Base-by-base conservation (phyloP, 2,888 invertebrate genomes). In the Brenthis hecate region DNA sequence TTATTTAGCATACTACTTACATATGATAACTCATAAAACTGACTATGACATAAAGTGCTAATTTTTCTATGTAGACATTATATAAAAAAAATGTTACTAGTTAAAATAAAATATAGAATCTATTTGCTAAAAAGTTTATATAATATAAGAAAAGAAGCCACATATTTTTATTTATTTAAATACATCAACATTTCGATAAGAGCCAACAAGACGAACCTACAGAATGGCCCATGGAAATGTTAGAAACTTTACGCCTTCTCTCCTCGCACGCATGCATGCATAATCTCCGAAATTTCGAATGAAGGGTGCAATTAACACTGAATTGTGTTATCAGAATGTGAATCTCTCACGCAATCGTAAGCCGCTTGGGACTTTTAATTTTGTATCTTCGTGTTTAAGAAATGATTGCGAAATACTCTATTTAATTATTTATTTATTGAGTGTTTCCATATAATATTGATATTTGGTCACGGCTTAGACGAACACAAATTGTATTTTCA, bases 301-400 rank as follows among this genome's bases (percentile, higher is more conserved):
- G 65, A 69, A 65, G 62, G 65, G 56, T 61, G 60, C 72, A 67
- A 69, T 73, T 73, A 73, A 73, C 66, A 69, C 70, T 54, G 70
- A 56, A 70, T 72, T 55, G 54, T 60, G 54, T 66, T 74, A 68
- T 70, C 73, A 69, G 68, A 67, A 72, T 62, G 67, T 60, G 67
- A 66, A 72, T 71, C 70, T 72, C 68, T 56, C 70, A 72, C 68
- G 73, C 68, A 19, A 69, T 61, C 48, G 53, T 53, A 61, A 36
- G 16, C 32, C 61, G 53, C 56, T 28, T 48, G 53, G 56, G 56
- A 54, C 28, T 51, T 57, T 62, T 23, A n/a, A 55, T 36, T 56
- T 54, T 8, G n/a, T 36, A 16, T 32, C 13, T 32, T 53, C 13
- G 47, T 23, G 2, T 53, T 65, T 19, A 43, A 11, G 19, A 16